phyloP scores from a whole-genome alignment of 2,113 vertebrate genomes.

The Lepus americanus region DNA sequence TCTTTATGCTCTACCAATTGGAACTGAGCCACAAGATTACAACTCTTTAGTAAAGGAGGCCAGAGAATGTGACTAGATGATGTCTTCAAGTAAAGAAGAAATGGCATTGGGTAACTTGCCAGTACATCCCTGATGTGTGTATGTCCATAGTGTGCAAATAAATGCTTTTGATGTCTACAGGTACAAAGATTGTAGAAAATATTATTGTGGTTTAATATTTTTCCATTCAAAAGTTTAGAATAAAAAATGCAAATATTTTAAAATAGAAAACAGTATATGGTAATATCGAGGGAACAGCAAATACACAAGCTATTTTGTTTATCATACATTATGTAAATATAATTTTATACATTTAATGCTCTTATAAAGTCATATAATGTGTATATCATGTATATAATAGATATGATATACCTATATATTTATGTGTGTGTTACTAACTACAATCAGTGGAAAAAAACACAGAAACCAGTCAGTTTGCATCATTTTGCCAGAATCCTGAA shows the following conservation, averaged over 20 bases:
- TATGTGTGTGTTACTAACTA: background rate
- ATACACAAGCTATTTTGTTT: background rate
- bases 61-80: background rate
- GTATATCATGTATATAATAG: too few species aligned
- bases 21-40: background rate
- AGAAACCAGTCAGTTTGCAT: background rate
- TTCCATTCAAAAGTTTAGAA: background rate
- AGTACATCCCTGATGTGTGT: background rate
- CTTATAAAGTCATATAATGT: background rate
- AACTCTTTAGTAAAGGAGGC: background rate
- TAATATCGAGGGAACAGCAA: background rate
- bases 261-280: background rate
- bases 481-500: background rate
- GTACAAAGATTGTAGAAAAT: background rate
- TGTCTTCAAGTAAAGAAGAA: background rate
- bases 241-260: constrained; percentile 8
- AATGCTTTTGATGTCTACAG: background rate
- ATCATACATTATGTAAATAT: background rate
- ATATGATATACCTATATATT: too few species aligned
- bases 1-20: background rate
- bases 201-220: background rate
- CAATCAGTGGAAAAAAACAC: background rate
- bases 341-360: background rate
- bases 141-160: background rate
- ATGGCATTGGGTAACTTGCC: background rate